Evolutionary conservation across 2,888 invertebrate genomes (phyloP), one percentile per base, ranked within the genome.

Genomic region (Drosophila nigricruria): DNA sequence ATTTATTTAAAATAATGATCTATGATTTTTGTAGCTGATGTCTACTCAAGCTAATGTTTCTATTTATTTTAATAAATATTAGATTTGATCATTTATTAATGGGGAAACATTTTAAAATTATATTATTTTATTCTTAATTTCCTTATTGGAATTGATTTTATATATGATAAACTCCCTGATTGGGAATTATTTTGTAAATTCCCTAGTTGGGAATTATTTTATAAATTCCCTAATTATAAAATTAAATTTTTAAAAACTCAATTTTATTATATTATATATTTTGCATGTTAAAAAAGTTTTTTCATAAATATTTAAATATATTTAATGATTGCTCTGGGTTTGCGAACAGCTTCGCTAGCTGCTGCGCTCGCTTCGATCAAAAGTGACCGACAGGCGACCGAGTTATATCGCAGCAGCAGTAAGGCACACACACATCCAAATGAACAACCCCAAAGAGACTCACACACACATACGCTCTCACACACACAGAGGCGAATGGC

Each of bases 321-420:
- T 57, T 45, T 18, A 16, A 20, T 32, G 38, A 23, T 50, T 52
- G 30, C 32, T 36, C 2, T 43, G 43, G 42, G 43, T 62, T 42
- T 64, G 12, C 40, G 40, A 30, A 59, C 56, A 30, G 8, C 6
- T 38, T 40, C 5, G 30, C 43, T 18, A 54, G 59, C 62, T 53
- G 67, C 67, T 70, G 77, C 66, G 68, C 30, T 67, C 60, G 47
- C 50, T 84, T 84, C 66, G 82, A 84, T 82, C 77, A 73, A 64
- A 77, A 68, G 60, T 59, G 64, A 64, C 36, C 70, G 68, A 67
- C 63, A 57, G 60, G 58, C 84, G 79, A 84, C 88, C 82, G 73
- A 84, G 68, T 73, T 82, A 68, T 79, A 70, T 49, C 57, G 58
- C 65, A 43, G 75, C 75, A 61, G 75, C 56, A 25, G 27, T 20